Percentiles rank a stretch among this genome's conserved stretches.
Conservation (phyloP, 2,888 invertebrate genomes). For the Deroplatys truncata region DNA sequence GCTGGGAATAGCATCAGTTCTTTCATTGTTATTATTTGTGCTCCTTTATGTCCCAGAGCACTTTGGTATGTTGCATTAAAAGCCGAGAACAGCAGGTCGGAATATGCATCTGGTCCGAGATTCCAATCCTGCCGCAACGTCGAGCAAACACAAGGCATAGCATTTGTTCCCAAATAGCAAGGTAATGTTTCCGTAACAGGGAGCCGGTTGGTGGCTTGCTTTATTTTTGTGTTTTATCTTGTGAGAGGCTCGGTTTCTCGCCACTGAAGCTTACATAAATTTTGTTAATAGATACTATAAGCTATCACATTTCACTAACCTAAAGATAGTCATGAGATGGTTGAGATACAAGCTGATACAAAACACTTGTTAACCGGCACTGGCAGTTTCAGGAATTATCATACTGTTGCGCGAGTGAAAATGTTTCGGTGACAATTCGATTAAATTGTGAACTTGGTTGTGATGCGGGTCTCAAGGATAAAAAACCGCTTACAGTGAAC, state of each 20-base stretch:
- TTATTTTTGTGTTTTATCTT: not conserved
- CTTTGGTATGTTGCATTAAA: no score
- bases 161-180: not conserved
- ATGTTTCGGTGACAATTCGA: no score
- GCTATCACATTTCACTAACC: not conserved
- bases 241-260: not conserved
- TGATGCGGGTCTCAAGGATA: no score
- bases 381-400: not conserved
- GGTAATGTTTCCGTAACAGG: not conserved
- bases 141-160: not conserved
- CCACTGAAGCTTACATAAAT: not conserved
- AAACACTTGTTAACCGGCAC: not conserved
- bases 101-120: no score
- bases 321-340: not conserved
- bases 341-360: not conserved
- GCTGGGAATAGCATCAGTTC: no score
- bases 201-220: not conserved
- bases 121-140: not conserved
- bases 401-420: no score
- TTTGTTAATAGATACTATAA: not conserved
- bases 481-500: no score
- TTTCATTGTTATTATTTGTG: no score
- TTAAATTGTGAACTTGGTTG: no score
- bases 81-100: no score
- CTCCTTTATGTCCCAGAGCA: no score